Base-by-base conservation (phyloP, 2,113 vertebrate species). In the Chloropsis hardwickii region DNA sequence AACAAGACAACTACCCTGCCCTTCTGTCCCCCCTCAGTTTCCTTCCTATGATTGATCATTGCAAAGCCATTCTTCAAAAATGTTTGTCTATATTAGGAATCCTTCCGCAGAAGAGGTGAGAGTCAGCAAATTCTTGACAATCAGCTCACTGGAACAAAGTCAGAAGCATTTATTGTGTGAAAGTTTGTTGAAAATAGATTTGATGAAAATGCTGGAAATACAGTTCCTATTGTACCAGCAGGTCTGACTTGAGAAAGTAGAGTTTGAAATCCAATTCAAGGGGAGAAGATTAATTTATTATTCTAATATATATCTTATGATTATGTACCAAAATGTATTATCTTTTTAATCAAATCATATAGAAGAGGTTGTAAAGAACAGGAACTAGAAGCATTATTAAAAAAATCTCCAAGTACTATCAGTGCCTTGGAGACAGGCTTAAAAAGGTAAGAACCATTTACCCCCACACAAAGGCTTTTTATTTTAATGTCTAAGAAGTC, bases 61-160 rank as follows among this genome's bases (percentile, higher is more conserved):
- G 66, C 57, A 88, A 91, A 93, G 71, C 73, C 9, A 5, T 77
- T 91, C n/a, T 92, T 90, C 37, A 83, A 53, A 85, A 80, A 86
- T 76, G 24, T 45, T 87, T 90, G 57, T 81, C 87, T 95, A 2
- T 58, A 89, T 56, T 56, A 89, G 31, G 61, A 81, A 88, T 48
- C 40, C 61, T 89, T 78, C 60, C 69, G 71, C 71, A 67, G 37
- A 35, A 90, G 53, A 76, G 44, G 56, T 48, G 65, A 92, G 28
- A 94, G 56, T 92, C 91, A 95, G 78, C 81, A 79, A 91, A 81
- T 79, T 69, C 79, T 56, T 82, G 57, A 88, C 76, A 74, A 90
- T 88, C 74, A 82, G 35, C 53, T 94, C 83, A 85, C 27, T 65
- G 71, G 66, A 90, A 79, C 9, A 3, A 62, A 79, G 48, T 42